Percentiles rank a stretch among this genome's conserved stretches.
Conservation (phyloP, 2,888 invertebrate genomes). For the Isoperla grammatica region DNA sequence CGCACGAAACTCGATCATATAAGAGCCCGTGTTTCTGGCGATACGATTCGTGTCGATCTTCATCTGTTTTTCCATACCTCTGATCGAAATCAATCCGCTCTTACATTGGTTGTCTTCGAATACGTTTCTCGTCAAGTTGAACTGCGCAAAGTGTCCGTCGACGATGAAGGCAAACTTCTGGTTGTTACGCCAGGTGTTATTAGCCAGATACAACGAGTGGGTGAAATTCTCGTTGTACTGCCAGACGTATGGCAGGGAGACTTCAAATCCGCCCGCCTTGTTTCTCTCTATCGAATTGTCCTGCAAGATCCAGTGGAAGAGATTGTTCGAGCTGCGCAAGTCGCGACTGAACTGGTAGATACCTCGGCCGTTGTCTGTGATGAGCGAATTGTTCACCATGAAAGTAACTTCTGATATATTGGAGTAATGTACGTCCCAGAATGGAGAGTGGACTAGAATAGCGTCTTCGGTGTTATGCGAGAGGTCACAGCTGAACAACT, state of each 20-base stretch:
- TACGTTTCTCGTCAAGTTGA: slow-evolving; percentile 79
- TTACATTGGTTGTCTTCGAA: slow-evolving; percentile 83
- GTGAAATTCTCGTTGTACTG: slow-evolving; percentile 92
- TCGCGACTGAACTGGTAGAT: slow-evolving; percentile 73
- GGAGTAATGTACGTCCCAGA: slow-evolving; percentile 77
- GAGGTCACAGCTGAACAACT: slow-evolving; percentile 72
- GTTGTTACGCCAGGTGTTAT: slow-evolving; percentile 84
- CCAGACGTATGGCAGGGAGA: slow-evolving; percentile 91
- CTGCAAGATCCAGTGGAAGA: slow-evolving; percentile 90
- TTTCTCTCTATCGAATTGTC: slow-evolving; percentile 85
- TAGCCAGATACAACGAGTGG: slow-evolving; percentile 80
- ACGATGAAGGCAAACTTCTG: slow-evolving; percentile 75
- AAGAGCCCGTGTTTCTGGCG: slow-evolving; percentile 70
- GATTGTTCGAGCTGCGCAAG: slow-evolving; percentile 90
- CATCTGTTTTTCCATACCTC: slow-evolving; percentile 96
- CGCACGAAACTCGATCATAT: slow-evolving; percentile 80
- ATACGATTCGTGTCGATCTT: slow-evolving; percentile 75
- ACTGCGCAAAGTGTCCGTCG: slow-evolving; percentile 83
- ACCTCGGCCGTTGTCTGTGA: slow-evolving; percentile 83
- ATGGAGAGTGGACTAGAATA: slow-evolving; percentile 73
- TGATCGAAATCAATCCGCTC: slow-evolving; percentile 68
- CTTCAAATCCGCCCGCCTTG: slow-evolving; percentile 76
- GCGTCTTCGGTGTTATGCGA: slow-evolving; percentile 76
- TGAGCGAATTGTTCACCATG: slow-evolving; percentile 77
- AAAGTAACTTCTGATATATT: slow-evolving; percentile 88